These are phyloP conservation scores for Chloromyia formosa DNA, from an alignment of 2,888 invertebrate species.

Conservation along the genomic window DNA sequence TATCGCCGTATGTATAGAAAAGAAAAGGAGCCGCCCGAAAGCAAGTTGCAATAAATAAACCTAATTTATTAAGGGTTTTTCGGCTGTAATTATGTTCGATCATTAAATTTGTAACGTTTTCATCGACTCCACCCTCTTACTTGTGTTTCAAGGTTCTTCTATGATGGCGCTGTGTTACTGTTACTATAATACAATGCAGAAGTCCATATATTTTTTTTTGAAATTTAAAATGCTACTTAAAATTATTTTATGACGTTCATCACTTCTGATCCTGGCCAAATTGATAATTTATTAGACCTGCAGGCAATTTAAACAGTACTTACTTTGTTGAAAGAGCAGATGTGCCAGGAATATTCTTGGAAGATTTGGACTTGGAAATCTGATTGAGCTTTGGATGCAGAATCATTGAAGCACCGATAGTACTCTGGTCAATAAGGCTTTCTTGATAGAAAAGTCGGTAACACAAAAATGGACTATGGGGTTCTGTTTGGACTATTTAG, in stretches of 20 bases:
- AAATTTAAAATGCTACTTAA: constrained; percentile 26
- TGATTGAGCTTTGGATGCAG: too few species aligned
- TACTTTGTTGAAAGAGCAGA: too few species aligned
- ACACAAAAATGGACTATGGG: too few species aligned
- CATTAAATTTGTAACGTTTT: constrained; percentile 51
- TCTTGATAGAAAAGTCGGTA: too few species aligned
- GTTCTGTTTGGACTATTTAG: too few species aligned
- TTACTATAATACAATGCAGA: not conserved
- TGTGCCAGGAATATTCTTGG: too few species aligned
- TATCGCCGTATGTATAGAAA: not conserved
- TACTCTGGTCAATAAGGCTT: too few species aligned
- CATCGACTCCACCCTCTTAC: constrained; percentile 43
- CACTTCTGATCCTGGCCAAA: constrained; percentile 23
- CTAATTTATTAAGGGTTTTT: constrained; percentile 45
- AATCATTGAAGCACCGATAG: too few species aligned
- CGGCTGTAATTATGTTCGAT: constrained; percentile 44
- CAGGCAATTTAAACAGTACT: not conserved
- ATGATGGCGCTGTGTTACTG: not conserved
- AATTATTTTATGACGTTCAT: constrained; percentile 41
- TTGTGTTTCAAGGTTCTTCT: constrained; percentile 8
- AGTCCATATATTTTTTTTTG: constrained; percentile 14
- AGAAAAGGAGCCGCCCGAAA: constrained; percentile 37
- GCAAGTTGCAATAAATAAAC: constrained; percentile 37
- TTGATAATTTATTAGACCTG: not conserved
- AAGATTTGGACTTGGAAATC: too few species aligned